A percentile compares a stretch with the other conserved stretches of the same genome.
phyloP scores from a whole-genome alignment of 2,797 vertebrate genomes.

The Natrix natrix region DNA sequence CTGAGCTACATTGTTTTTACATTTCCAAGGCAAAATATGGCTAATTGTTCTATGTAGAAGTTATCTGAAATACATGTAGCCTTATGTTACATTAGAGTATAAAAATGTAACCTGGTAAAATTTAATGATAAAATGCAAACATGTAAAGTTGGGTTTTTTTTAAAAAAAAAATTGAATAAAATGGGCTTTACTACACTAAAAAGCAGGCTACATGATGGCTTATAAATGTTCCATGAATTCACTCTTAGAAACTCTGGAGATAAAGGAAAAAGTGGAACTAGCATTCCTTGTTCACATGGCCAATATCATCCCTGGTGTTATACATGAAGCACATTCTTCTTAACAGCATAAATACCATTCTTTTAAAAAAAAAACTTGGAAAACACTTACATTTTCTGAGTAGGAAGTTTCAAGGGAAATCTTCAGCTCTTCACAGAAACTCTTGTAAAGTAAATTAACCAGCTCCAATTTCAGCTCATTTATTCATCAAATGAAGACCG shows the following conservation, averaged over 20 bases:
- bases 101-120: not conserved
- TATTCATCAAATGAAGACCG: not conserved
- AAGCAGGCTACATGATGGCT: not conserved
- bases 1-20: not conserved
- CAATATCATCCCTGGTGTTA: not conserved
- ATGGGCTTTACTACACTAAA: not conserved
- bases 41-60: not conserved
- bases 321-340: not conserved
- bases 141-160: not conserved
- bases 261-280: not conserved
- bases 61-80: not conserved
- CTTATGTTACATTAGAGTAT: not conserved
- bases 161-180: not conserved
- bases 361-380: not conserved
- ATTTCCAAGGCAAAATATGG: not conserved
- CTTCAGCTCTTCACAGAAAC: too few relatives aligned
- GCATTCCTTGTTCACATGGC: not conserved
- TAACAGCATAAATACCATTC: not conserved
- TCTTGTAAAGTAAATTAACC: not conserved
- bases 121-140: not conserved
- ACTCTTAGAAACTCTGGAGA: not conserved
- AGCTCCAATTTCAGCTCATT: rapidly evolving
- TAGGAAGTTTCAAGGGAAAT: not conserved
- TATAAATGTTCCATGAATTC: not conserved
- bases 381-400: not conserved